Evolutionary conservation across 1,140 invertebrate species (phyloP).

Genomic region (Drosophila yakuba): DNA sequence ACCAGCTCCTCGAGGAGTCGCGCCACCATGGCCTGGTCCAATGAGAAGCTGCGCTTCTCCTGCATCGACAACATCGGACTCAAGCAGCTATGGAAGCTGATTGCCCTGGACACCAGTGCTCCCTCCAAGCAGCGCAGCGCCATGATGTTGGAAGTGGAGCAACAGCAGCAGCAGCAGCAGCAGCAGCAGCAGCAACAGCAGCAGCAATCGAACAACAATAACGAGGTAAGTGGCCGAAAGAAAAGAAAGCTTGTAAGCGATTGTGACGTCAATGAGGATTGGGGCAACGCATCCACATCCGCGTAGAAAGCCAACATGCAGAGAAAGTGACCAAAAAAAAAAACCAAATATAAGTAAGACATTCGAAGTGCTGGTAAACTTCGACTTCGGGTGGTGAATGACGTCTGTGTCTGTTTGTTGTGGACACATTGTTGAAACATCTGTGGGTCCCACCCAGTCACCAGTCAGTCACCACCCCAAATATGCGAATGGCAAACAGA

Average conservation of each 20-base stretch:
- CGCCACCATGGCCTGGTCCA: slow-evolving; percentile 80
- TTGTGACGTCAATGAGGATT: slow-evolving; percentile 67
- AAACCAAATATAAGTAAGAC: slow-evolving; percentile 6
- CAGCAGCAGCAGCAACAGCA: slow-evolving; percentile 45
- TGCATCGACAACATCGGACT: slow-evolving; percentile 83
- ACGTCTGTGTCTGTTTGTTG: slow-evolving; percentile 48
- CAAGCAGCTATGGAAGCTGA: slow-evolving; percentile 81
- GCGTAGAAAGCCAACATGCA: slow-evolving; percentile 71
- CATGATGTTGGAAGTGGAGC: slow-evolving; percentile 46
- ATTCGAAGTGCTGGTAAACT: slow-evolving; percentile 17
- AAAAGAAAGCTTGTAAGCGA: slow-evolving; percentile 58
- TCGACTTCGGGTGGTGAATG: slow-evolving; percentile 25
- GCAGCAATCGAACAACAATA: slow-evolving; percentile 56
- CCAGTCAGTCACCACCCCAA: slow-evolving; percentile 39
- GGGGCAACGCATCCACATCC: slow-evolving; percentile 64
- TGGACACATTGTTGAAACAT: slow-evolving; percentile 74
- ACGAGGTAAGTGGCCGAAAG: slow-evolving; percentile 71
- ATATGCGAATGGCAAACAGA: slow-evolving; percentile 63
- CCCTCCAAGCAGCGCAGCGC: slow-evolving; percentile 39
- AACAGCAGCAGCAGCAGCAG: slow-evolving; percentile 56
- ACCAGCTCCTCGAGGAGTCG: slow-evolving; percentile 19
- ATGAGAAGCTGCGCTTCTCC: slow-evolving; percentile 82
- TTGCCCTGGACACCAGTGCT: slow-evolving; percentile 76
- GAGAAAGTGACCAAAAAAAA: slow-evolving; percentile 69
- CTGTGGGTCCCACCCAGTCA: slow-evolving; percentile 48